phyloP scores from a whole-genome alignment of 2,888 invertebrate genomes.

The Eupithecia subumbrata region DNA sequence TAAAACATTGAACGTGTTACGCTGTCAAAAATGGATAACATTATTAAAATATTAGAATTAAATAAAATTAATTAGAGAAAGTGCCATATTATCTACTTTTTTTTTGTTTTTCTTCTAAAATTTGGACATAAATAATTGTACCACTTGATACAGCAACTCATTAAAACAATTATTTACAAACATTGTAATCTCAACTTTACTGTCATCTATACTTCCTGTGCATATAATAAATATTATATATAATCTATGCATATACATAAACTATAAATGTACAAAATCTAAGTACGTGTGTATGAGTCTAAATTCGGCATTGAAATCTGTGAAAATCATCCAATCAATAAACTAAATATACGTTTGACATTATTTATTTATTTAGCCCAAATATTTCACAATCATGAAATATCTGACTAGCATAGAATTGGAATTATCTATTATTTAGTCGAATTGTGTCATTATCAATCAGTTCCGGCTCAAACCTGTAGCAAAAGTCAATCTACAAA shows the following conservation, averaged over 20 bases:
- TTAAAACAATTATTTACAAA: slow-evolving; percentile 31
- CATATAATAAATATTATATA: slow-evolving; percentile 24
- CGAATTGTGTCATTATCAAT: background rate
- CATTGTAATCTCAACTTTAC: slow-evolving; percentile 29
- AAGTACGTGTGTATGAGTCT: slow-evolving; percentile 33
- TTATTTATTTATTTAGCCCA: slow-evolving; percentile 8
- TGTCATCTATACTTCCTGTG: slow-evolving; percentile 35
- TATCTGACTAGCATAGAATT: background rate
- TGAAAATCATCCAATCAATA: slow-evolving; percentile 18
- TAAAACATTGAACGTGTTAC: background rate
- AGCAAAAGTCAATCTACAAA: background rate
- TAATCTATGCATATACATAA: slow-evolving; percentile 9
- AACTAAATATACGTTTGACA: background rate
- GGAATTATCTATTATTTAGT: background rate
- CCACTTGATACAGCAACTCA: slow-evolving; percentile 32
- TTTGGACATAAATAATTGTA: background rate
- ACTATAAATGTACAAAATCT: slow-evolving; percentile 28
- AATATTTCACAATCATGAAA: slow-evolving; percentile 21
- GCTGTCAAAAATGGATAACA: background rate
- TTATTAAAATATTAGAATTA: background rate
- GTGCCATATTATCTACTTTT: background rate
- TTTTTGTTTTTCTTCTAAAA: background rate
- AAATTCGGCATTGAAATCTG: slow-evolving; percentile 46
- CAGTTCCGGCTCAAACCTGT: background rate
- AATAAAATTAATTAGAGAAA: background rate